Conservation (phyloP, 2,797 vertebrate species). For the Stomatorhinus walkeri region DNA sequence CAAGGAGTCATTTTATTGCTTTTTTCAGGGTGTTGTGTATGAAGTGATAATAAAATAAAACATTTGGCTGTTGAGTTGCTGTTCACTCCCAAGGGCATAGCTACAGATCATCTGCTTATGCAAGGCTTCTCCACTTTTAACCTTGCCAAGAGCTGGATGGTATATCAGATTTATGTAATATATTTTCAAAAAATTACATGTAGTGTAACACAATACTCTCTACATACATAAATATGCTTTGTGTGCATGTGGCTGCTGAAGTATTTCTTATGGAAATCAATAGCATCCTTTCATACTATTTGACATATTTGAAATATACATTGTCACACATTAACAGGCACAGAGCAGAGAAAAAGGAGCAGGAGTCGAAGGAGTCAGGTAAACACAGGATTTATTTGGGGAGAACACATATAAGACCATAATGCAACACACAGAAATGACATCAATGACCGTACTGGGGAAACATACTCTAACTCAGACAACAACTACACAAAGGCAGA, state of each 20-base stretch:
- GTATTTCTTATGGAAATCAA: neutral
- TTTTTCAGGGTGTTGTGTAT: neutral
- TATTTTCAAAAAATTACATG: neutral
- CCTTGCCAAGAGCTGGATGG: neutral
- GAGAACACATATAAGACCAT: too few species aligned
- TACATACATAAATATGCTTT: neutral
- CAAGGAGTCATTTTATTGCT: neutral
- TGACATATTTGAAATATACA: too few species aligned
- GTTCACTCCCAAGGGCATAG: neutral
- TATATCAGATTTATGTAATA: neutral
- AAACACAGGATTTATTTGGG: too few species aligned
- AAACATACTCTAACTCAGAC: too few species aligned
- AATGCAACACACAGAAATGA: too few species aligned
- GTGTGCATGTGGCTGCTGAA: neutral
- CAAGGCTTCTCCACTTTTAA: neutral
- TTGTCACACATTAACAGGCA: too few species aligned
- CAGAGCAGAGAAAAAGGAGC: too few species aligned
- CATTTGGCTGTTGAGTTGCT: neutral
- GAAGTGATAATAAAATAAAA: neutral
- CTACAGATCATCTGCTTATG: neutral
- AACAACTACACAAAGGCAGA: too few species aligned
- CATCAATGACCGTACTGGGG: too few species aligned
- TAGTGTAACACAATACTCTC: neutral
- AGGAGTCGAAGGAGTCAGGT: too few species aligned
- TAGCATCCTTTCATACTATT: neutral